phyloP scores from a whole-genome alignment of 2,888 invertebrate species.

The Pachycephus smyrnensis region DNA sequence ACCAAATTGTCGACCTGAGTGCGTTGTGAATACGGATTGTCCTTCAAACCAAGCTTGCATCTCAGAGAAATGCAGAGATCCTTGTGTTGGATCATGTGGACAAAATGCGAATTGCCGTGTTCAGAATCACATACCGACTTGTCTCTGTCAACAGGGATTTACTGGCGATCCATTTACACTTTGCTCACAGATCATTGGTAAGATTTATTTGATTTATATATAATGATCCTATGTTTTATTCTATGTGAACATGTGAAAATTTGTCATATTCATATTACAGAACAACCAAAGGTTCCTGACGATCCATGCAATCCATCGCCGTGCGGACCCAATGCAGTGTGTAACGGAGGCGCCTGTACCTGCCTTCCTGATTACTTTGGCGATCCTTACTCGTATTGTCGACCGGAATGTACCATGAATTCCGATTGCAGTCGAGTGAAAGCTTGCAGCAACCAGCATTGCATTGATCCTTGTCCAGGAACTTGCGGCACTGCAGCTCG shows the following conservation, averaged over 20 bases:
- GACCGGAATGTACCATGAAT: constrained; percentile 81
- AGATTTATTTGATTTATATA: not conserved
- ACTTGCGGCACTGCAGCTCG: constrained; percentile 79
- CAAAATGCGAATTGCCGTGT: constrained; percentile 78
- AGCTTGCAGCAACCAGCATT: constrained; percentile 79
- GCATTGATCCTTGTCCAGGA: constrained; percentile 80
- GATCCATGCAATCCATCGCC: constrained; percentile 80
- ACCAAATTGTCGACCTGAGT: constrained; percentile 77
- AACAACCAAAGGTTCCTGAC: constrained; percentile 62
- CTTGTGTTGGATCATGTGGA: constrained; percentile 79
- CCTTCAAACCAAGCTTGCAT: constrained; percentile 76
- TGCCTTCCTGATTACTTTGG: constrained; percentile 81
- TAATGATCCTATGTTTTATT: constrained; percentile 31
- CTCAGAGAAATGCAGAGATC: constrained; percentile 78
- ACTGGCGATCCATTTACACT: constrained; percentile 78
- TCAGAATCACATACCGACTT: constrained; percentile 78
- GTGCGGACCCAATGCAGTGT: constrained; percentile 73
- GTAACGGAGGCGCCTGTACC: constrained; percentile 71
- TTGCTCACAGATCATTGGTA: constrained; percentile 69
- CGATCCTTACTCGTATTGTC: constrained; percentile 75
- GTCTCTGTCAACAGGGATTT: constrained; percentile 72
- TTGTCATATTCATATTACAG: constrained; percentile 24
- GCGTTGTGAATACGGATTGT: constrained; percentile 75
- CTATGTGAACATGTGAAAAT: constrained; percentile 15
- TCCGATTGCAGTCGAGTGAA: constrained; percentile 77